Evolutionary conservation across 2,113 vertebrate species (phyloP), one percentile per base, ranked within the genome.

Genomic region (Centrocercus urophasianus): DNA sequence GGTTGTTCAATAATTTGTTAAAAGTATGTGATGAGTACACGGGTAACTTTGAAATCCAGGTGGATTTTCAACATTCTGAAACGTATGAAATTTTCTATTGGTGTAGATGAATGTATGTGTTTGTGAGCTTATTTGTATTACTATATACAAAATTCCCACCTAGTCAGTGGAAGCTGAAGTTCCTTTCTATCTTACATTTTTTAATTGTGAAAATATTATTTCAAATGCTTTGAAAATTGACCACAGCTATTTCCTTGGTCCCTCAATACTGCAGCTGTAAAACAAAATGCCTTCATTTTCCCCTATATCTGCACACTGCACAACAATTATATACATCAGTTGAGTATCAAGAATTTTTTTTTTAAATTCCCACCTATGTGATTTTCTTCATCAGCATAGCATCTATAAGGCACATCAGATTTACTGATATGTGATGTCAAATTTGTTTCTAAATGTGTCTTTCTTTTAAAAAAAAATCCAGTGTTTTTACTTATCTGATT

Each of bases 391-490:
- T 69, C 30, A 66, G 18, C 69, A 61, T 83, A 66, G 18, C 69
- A 61, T 83, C 34, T 78, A 82, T 0, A 0, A 67, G n/a, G 59
- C 47, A 83, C 15, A 69, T 67, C 73, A 92, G n/a, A 86, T 54
- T 63, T 79, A 69, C 63, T 71, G 47, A 91, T 69, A 83, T 18
- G 15, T 56, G 20, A 25, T 84, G 82, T 27, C 36, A 91, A 16
- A 80, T 93, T 86, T 91, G 4, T 45, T 88, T 76, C 65, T 91
- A 89, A 66, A 32, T 67, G 21, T 69, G 59, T 91, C 15, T 87
- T 69, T 60, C 19, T 56, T 73, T 71, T 71, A 57, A 95, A 43
- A 43, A 14, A 15, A 43, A 43, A 43, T 43, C 30, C 76, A 69
- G 27, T 28, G 50, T 34, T 91, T 87, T 76, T 20, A 28, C 80